Conservation (phyloP, 2,888 invertebrate genomes). For the Eupithecia tripunctaria region DNA sequence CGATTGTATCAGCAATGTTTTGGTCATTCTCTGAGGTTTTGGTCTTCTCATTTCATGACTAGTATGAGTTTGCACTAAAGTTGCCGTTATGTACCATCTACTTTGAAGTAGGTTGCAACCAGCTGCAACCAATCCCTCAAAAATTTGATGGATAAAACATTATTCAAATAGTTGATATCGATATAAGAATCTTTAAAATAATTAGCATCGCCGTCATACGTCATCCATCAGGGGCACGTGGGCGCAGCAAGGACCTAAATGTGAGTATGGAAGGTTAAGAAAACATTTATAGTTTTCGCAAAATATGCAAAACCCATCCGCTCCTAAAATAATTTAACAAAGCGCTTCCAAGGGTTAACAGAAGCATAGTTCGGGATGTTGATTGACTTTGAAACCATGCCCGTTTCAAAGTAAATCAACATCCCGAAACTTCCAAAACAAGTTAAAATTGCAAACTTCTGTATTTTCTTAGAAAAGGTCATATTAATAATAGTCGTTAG, state of each 20-base stretch:
- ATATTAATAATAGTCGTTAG: no score
- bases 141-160: background rate
- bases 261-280: background rate
- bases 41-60: no score
- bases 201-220: background rate
- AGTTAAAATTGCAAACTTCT: no score
- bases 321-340: background rate
- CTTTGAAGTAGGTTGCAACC: no score
- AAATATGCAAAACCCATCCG: background rate
- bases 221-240: background rate
- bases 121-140: background rate
- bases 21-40: background rate
- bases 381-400: background rate
- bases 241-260: no score
- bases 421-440: no score
- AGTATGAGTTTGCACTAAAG: background rate
- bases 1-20: background rate
- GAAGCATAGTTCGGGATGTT: background rate
- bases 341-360: background rate
- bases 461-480: no score
- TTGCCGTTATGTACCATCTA: no score
- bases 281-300: background rate
- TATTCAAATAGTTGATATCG: no score
- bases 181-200: no score
- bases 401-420: no score